Evolutionary conservation across 2,797 vertebrate genomes (phyloP).

Genomic region (Coendou prehensilis): DNA sequence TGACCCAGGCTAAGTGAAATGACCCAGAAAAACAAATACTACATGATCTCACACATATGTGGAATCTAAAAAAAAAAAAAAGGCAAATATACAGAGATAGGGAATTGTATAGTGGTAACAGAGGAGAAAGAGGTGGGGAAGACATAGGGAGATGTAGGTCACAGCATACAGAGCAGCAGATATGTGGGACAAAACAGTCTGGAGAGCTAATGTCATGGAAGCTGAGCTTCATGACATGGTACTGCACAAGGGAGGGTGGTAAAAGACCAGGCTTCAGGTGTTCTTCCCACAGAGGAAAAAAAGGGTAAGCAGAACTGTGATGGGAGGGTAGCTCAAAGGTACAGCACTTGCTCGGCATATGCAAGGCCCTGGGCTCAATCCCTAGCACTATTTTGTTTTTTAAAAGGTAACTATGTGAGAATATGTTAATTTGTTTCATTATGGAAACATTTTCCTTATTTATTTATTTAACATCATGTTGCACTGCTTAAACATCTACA

Average conservation of each 20-base stretch:
- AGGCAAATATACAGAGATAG: neutral
- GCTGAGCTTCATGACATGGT: neutral
- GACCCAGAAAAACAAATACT: neutral
- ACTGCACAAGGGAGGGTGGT: neutral
- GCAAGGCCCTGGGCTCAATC: neutral
- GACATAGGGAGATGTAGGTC: neutral
- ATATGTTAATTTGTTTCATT: neutral
- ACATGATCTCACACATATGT: neutral
- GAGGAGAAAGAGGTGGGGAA: neutral
- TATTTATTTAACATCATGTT: neutral
- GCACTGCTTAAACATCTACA: neutral
- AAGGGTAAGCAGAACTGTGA: neutral
- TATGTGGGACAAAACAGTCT: too few species aligned
- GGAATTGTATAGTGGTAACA: neutral
- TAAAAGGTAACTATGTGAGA: neutral
- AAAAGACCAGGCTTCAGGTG: too few species aligned
- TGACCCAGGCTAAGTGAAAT: neutral
- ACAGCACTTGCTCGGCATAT: neutral
- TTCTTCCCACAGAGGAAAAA: neutral
- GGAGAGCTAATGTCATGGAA: neutral
- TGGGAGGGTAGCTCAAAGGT: neutral
- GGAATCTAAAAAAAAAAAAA: neutral
- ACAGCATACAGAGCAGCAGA: neutral
- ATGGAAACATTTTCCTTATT: neutral
- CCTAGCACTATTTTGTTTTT: neutral